These are phyloP conservation scores for Prionace glauca DNA, from an alignment of 2,797 vertebrate genomes.

Conservation along the genomic window DNA sequence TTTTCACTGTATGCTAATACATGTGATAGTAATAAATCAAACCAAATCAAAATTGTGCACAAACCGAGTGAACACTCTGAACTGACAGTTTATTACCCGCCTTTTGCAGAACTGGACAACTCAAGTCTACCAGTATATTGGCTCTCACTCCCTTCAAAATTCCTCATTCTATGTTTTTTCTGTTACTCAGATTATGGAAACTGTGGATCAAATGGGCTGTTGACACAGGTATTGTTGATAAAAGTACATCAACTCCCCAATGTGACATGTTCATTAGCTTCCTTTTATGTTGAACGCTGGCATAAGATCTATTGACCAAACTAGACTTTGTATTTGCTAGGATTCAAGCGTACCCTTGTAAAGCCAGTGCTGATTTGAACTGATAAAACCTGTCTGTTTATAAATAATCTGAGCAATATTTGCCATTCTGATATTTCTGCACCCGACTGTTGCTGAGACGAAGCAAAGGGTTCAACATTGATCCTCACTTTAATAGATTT, in stretches of 20 bases:
- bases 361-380: neutral
- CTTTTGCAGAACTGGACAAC: neutral
- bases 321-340: neutral
- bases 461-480: neutral
- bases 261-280: neutral
- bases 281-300: neutral
- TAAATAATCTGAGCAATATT: neutral
- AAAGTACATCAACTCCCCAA: neutral
- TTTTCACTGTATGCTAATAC: no score
- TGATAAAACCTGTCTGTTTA: neutral
- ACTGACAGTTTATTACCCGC: no score
- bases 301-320: conserved; percentile 17
- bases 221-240: neutral
- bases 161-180: neutral
- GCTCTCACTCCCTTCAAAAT: neutral
- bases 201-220: neutral
- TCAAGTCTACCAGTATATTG: neutral
- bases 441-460: neutral
- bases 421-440: neutral
- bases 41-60: neutral
- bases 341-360: neutral
- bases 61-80: neutral
- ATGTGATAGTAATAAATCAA: no score
- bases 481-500: neutral
- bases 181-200: no score